Percentiles rank a stretch among this genome's conserved stretches.
Evolutionary conservation across 2,888 invertebrate genomes (phyloP).

Genomic region (Ochropacha duplaris): DNA sequence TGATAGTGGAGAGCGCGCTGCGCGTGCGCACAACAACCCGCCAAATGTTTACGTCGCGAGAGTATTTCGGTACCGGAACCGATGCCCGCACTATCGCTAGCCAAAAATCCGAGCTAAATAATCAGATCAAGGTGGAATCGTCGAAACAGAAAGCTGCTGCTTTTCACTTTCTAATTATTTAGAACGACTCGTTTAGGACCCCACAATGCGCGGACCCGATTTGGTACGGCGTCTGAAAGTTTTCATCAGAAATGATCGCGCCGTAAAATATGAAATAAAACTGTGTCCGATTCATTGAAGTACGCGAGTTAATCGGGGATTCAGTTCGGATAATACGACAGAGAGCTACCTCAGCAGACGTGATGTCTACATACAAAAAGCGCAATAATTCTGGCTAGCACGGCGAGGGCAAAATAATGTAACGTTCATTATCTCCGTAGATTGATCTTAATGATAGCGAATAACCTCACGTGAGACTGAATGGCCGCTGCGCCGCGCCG

Average conservation of each 20-base stretch:
- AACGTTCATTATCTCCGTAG: neutral
- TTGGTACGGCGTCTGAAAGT: too few relatives aligned
- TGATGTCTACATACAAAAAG: neutral
- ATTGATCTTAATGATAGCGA: neutral
- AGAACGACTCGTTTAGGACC: slow-evolving; percentile 2
- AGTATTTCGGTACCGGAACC: slow-evolving; percentile 77
- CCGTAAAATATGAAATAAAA: neutral
- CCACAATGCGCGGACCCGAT: neutral
- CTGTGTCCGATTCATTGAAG: neutral
- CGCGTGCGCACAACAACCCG: slow-evolving; percentile 20
- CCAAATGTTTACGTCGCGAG: slow-evolving; percentile 63
- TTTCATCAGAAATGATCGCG: neutral
- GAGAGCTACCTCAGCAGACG: neutral
- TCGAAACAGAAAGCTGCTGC: slow-evolving; percentile 31
- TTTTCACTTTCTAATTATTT: slow-evolving; percentile 31
- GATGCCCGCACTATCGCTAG: slow-evolving; percentile 58
- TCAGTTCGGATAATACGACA: neutral
- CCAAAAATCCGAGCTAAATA: slow-evolving; percentile 66
- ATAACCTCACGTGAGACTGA: neutral
- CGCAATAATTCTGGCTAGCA: neutral
- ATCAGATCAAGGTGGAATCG: slow-evolving; percentile 70
- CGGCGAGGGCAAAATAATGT: neutral
- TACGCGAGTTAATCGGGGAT: neutral
- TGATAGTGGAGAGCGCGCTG: slow-evolving; percentile 25
- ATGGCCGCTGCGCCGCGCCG: neutral